Conservation (phyloP, 2,113 vertebrate species). For the Mesitornis unicolor region DNA sequence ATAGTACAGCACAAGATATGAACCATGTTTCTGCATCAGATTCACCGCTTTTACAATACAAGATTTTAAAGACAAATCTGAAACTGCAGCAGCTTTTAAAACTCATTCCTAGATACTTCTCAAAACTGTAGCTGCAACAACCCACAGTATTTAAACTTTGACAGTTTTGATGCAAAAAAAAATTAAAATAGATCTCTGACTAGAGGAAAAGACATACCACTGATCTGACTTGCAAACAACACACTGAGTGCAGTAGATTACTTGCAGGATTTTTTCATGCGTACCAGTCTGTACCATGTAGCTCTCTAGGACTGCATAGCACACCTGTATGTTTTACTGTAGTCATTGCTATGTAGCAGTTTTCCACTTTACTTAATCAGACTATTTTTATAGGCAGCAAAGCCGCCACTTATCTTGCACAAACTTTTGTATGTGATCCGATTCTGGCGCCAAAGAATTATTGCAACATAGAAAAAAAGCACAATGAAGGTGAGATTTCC, state of each 20-base stretch:
- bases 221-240: neutral
- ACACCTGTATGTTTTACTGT: neutral
- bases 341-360: neutral
- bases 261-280: neutral
- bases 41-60: neutral
- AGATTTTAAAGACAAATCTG: neutral
- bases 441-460: neutral
- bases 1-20: neutral
- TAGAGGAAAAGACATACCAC: neutral
- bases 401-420: neutral
- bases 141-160: neutral
- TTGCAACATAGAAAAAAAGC: neutral
- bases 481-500: neutral
- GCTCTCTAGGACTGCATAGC: neutral
- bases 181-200: rapidly evolving
- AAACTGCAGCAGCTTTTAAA: neutral
- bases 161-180: neutral
- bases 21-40: neutral
- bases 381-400: neutral
- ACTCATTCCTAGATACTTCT: neutral
- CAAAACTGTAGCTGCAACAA: neutral
- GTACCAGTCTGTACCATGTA: neutral
- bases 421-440: neutral
- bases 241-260: neutral
- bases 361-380: neutral